A percentile compares a stretch with the other conserved stretches of the same genome.
Conservation (phyloP, 2,797 vertebrate genomes). For the Distichodus sexfasciatus region DNA sequence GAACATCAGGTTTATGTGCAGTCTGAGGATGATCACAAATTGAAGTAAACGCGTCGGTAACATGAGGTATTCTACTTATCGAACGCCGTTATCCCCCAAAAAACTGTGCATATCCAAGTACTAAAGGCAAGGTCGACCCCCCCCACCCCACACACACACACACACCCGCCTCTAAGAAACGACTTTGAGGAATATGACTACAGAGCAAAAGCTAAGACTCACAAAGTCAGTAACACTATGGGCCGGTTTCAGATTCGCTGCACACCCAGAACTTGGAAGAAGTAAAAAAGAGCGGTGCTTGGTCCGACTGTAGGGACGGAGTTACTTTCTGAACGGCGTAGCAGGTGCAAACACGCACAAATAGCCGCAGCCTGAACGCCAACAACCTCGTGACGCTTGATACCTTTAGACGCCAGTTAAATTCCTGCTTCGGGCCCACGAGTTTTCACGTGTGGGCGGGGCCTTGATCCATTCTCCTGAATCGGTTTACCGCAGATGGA, state of each 20-base stretch:
- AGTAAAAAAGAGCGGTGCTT: not conserved
- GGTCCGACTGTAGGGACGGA: too few relatives aligned
- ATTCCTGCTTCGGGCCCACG: too few relatives aligned
- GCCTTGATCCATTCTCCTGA: too few relatives aligned
- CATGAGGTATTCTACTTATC: conserved; percentile 64
- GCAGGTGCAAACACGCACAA: too few relatives aligned
- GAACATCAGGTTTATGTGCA: conserved; percentile 51
- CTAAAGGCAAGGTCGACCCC: conserved; percentile 35
- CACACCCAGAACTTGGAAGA: not conserved
- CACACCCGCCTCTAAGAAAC: too few relatives aligned
- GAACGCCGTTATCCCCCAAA: conserved; percentile 47
- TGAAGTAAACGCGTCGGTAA: conserved; percentile 60
- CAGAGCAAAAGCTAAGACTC: conserved; percentile 25
- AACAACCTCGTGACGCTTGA: too few relatives aligned
- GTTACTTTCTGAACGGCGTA: too few relatives aligned
- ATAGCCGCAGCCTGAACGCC: too few relatives aligned
- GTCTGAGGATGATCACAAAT: conserved; percentile 51
- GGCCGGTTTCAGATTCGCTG: not conserved
- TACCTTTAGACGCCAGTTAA: too few relatives aligned
- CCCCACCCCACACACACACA: conserved; percentile 44
- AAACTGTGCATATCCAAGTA: conserved; percentile 26
- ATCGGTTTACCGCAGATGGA: too few relatives aligned
- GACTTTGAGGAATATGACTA: conserved; percentile 40
- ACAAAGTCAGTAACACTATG: conserved; percentile 15
- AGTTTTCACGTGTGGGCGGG: too few relatives aligned